phyloP scores from a whole-genome alignment of 2,113 vertebrate genomes.

The Rhabdomys dilectus region DNA sequence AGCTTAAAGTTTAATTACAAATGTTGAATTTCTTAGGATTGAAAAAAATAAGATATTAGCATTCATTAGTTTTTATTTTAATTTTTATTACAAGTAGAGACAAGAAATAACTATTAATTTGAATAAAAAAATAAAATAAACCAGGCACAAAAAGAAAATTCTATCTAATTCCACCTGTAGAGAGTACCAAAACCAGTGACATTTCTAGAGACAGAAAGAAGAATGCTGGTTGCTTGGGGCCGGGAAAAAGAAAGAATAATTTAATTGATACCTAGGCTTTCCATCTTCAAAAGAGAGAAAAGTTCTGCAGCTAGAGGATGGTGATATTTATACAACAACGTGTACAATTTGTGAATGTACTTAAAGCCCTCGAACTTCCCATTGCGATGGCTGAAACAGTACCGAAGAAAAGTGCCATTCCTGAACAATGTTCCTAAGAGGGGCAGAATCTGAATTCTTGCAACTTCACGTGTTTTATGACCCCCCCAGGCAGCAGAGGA shows the following conservation, averaged over 20 bases:
- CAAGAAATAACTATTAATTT: background rate
- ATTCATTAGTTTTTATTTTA: background rate
- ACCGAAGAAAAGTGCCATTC: background rate
- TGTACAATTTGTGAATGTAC: background rate
- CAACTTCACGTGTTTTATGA: background rate
- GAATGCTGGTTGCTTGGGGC: background rate
- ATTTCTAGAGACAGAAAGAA: background rate
- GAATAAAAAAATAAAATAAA: background rate
- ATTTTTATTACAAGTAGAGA: background rate
- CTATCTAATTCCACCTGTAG: background rate
- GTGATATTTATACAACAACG: background rate
- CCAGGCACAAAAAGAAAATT: background rate
- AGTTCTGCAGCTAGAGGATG: background rate
- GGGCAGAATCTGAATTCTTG: background rate
- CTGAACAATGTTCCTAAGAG: background rate
- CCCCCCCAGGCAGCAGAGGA: background rate
- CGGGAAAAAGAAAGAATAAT: background rate
- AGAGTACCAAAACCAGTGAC: background rate
- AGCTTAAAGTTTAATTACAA: background rate
- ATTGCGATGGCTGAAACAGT: background rate
- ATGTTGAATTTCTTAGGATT: background rate
- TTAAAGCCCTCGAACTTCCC: background rate
- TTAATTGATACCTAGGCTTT: background rate
- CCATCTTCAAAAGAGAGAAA: background rate
- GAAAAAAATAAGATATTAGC: background rate